Percentiles rank a stretch among this genome's conserved stretches.
Evolutionary conservation across 1,140 invertebrate species (phyloP).

Genomic region (Berghia stephanieae): DNA sequence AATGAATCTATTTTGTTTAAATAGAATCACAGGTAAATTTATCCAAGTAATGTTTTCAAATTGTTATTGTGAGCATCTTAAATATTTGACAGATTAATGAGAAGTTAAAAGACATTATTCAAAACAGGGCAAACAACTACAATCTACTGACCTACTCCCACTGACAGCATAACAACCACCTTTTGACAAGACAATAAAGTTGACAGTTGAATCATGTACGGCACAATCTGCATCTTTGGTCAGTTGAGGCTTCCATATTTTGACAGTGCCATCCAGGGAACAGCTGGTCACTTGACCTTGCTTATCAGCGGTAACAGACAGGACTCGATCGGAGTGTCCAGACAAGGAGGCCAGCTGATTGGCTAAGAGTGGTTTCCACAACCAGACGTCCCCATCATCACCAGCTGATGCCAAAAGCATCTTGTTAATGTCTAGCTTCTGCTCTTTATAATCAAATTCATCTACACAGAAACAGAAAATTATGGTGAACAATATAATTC

Average conservation of each 20-base stretch:
- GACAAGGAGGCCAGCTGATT: conserved; percentile 54
- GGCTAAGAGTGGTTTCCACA: conserved; percentile 63
- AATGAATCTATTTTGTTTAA: background rate
- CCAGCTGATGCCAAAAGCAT: conserved; percentile 61
- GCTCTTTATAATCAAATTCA: conserved; percentile 3
- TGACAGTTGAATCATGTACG: conserved; percentile 52
- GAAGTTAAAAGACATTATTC: background rate
- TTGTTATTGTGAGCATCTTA: background rate
- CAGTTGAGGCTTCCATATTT: conserved; percentile 52
- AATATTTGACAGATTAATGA: background rate
- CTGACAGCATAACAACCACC: conserved; percentile 39
- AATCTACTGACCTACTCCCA: conserved; percentile 54
- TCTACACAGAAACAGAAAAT: background rate
- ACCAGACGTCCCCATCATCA: conserved; percentile 60
- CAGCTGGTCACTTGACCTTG: conserved; percentile 49
- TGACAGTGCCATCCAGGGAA: conserved; percentile 52
- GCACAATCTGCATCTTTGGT: conserved; percentile 19
- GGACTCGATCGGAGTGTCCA: conserved; percentile 57
- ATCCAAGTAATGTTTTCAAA: background rate
- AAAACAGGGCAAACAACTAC: background rate
- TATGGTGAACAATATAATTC: too few species aligned
- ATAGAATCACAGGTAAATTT: background rate
- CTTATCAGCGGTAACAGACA: conserved; percentile 45
- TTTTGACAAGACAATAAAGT: conserved; percentile 38
- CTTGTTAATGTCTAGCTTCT: conserved; percentile 32